Percentiles rank a stretch among this genome's conserved stretches.
phyloP scores from a whole-genome alignment of 1,140 invertebrate species.

The Ctenoplectra terminalis region DNA sequence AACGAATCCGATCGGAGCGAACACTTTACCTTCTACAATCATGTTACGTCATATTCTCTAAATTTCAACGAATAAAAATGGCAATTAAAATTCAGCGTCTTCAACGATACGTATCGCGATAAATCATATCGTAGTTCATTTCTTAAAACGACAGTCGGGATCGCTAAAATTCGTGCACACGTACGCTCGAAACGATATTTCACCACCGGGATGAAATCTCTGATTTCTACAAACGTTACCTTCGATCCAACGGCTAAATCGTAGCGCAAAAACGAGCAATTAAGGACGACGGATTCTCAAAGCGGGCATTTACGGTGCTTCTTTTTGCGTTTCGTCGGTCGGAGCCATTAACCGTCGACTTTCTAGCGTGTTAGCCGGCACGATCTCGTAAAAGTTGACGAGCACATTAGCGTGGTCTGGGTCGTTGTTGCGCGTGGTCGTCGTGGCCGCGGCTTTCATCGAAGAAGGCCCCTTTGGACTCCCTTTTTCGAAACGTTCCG shows the following conservation, averaged over 20 bases:
- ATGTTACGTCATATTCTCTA: background rate
- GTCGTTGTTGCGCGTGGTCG: too few species aligned
- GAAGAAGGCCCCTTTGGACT: background rate
- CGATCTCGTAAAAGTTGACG: slow-evolving; percentile 47
- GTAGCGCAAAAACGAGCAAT: slow-evolving; percentile 33
- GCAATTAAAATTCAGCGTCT: background rate
- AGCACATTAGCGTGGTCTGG: slow-evolving; percentile 36
- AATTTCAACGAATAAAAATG: background rate
- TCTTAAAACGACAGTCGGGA: background rate
- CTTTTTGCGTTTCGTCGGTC: background rate
- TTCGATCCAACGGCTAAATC: background rate
- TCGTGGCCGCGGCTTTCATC: too few species aligned
- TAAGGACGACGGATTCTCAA: slow-evolving; percentile 34
- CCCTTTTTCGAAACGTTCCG: slow-evolving; percentile 34
- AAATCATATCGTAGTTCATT: background rate
- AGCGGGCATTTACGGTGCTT: slow-evolving; percentile 6
- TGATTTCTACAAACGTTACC: slow-evolving; percentile 14
- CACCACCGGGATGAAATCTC: background rate
- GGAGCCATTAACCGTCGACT: slow-evolving; percentile 12
- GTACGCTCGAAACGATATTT: background rate
- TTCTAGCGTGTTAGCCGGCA: slow-evolving; percentile 32
- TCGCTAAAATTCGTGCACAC: background rate
- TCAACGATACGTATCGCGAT: background rate
- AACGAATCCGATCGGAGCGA: background rate
- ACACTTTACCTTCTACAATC: background rate